phyloP scores from a whole-genome alignment of 1,140 invertebrate genomes.

The Drosophila melanica region DNA sequence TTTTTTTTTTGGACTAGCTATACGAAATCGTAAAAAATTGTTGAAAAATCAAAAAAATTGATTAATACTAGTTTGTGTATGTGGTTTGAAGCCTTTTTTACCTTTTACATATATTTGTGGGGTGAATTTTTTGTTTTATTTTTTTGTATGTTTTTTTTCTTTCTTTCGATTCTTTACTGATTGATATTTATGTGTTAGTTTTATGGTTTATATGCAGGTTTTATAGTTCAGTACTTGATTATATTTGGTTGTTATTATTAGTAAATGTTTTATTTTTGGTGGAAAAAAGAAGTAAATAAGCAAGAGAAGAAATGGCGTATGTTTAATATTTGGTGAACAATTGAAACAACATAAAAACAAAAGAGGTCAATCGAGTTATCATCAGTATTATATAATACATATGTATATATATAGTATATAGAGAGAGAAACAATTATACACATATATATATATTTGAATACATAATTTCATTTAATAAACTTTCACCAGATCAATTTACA shows the following conservation, averaged over 20 bases:
- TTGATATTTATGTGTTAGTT: constrained; percentile 56
- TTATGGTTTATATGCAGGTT: constrained; percentile 46
- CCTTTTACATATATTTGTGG: constrained; percentile 81
- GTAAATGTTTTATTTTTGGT: constrained; percentile 64
- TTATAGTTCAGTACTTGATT: constrained; percentile 60
- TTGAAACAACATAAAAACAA: constrained; percentile 73
- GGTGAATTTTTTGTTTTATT: constrained; percentile 62
- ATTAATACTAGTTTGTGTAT: constrained; percentile 71
- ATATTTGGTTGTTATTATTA: constrained; percentile 46
- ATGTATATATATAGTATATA: constrained; percentile 39
- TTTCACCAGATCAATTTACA: constrained; percentile 20
- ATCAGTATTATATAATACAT: constrained; percentile 61
- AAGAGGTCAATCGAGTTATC: constrained; percentile 72
- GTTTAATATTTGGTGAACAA: constrained; percentile 82
- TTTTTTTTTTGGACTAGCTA: constrained; percentile 49
- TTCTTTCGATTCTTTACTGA: constrained; percentile 47
- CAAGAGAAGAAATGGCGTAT: constrained; percentile 83
- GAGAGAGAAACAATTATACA: constrained; percentile 47
- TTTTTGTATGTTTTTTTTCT: no score
- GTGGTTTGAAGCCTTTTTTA: constrained; percentile 76
- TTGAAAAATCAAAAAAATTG: no score
- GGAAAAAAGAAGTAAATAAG: constrained; percentile 83
- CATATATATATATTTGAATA: constrained; percentile 39
- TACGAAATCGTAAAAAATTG: constrained; percentile 1
- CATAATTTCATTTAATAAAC: constrained; percentile 42